Conservation (phyloP, 2,888 invertebrate species). For the Alitta virens region DNA sequence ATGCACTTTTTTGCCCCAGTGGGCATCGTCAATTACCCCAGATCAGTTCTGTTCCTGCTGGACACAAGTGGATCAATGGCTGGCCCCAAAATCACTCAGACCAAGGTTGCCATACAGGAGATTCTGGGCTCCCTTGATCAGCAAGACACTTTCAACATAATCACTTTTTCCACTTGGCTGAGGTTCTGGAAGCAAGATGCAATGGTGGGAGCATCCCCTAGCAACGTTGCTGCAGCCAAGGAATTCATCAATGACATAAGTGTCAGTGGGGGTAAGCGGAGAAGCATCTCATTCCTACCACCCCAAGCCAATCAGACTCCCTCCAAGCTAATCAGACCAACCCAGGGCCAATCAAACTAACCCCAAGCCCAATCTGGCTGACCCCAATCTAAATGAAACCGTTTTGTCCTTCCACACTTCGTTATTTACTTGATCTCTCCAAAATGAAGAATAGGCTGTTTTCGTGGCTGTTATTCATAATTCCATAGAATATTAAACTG, state of each 20-base stretch:
- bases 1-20: conserved; percentile 74
- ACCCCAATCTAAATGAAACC: no score
- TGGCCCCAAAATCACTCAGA: conserved; percentile 67
- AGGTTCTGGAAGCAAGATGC: conserved; percentile 15
- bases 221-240: conserved; percentile 16
- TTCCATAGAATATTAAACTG: no score
- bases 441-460: no score
- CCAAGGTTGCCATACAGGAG: conserved; percentile 65
- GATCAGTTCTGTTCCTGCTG: conserved; percentile 72
- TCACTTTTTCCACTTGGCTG: conserved; percentile 13
- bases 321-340: no score
- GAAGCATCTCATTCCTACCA: no score
- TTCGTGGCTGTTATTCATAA: no score
- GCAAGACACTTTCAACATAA: conserved; percentile 65
- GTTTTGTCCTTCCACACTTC: no score
- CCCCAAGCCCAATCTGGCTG: no score
- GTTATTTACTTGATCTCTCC: no score
- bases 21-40: conserved; percentile 55
- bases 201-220: not conserved
- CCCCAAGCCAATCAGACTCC: no score
- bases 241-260: conserved; percentile 17
- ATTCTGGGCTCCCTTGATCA: conserved; percentile 65
- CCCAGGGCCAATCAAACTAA: no score
- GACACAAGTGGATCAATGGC: conserved; percentile 76
- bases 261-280: conserved; percentile 16